phyloP scores from a whole-genome alignment of 2,113 vertebrate species.

The Aspiorhynchus laticeps region DNA sequence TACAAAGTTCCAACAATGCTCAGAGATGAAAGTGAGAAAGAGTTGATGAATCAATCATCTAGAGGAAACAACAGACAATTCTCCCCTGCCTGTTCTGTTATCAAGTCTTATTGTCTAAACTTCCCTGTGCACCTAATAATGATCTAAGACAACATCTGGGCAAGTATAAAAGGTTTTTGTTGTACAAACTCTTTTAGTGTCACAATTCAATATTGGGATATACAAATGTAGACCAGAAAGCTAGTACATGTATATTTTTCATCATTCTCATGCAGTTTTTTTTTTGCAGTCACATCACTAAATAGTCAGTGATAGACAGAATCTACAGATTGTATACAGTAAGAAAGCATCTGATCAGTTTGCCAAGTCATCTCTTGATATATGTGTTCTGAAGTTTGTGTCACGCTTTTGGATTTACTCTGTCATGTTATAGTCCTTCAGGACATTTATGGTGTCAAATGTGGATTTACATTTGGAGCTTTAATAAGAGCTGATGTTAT shows the following conservation, averaged over 20 bases:
- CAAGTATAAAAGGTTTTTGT: not conserved
- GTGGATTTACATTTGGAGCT: slow-evolving; percentile 25
- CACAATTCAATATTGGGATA: not conserved
- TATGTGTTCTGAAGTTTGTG: slow-evolving; percentile 1
- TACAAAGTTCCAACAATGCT: not conserved
- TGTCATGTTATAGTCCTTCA: not conserved
- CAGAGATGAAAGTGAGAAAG: slow-evolving; percentile 13
- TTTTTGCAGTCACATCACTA: not conserved
- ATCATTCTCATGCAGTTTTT: not conserved
- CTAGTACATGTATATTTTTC: not conserved
- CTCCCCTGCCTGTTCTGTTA: not conserved
- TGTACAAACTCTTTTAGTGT: not conserved
- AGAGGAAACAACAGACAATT: not conserved
- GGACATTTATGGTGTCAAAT: not conserved
- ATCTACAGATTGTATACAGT: not conserved
- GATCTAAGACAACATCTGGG: not conserved
- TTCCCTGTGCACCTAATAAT: not conserved
- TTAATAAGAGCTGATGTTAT: slow-evolving; percentile 19
- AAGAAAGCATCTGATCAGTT: not conserved
- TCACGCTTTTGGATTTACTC: not conserved
- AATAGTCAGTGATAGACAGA: not conserved
- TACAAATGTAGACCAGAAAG: not conserved
- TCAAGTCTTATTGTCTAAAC: slow-evolving; percentile 1
- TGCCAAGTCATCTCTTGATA: not conserved
- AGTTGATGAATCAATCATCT: not conserved